Conservation (phyloP, 2,113 vertebrate genomes). For the Tragelaphus scriptus region DNA sequence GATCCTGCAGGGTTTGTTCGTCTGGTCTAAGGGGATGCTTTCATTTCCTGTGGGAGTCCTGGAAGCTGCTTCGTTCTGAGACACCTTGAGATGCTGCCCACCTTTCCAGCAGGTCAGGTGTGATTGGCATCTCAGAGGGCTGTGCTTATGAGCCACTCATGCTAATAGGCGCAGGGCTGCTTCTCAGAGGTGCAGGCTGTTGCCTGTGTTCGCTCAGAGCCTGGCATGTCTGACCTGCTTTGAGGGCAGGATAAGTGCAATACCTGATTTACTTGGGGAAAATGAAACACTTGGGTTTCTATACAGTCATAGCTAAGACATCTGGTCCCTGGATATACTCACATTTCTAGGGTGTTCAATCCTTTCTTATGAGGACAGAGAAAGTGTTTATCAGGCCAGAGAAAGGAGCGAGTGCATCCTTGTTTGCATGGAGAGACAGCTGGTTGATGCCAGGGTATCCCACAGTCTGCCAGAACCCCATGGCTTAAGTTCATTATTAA, state of each 20-base stretch:
- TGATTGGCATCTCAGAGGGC: neutral
- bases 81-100: neutral
- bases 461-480: neutral
- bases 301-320: neutral
- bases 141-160: accelerated
- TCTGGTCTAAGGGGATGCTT: neutral
- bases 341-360: neutral
- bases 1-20: neutral
- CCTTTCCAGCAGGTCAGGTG: neutral
- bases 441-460: neutral
- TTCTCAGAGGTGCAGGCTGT: neutral
- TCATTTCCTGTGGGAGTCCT: neutral
- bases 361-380: neutral
- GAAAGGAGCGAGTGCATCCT: neutral
- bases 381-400: neutral
- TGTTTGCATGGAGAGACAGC: neutral
- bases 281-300: neutral
- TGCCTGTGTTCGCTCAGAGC: neutral
- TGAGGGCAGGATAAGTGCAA: neutral
- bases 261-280: neutral
- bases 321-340: neutral
- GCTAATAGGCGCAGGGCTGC: accelerated
- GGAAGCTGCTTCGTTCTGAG: neutral
- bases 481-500: neutral
- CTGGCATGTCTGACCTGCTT: neutral